Base-by-base conservation (phyloP, 2,113 vertebrate species). In the Ploceus nigricollis region DNA sequence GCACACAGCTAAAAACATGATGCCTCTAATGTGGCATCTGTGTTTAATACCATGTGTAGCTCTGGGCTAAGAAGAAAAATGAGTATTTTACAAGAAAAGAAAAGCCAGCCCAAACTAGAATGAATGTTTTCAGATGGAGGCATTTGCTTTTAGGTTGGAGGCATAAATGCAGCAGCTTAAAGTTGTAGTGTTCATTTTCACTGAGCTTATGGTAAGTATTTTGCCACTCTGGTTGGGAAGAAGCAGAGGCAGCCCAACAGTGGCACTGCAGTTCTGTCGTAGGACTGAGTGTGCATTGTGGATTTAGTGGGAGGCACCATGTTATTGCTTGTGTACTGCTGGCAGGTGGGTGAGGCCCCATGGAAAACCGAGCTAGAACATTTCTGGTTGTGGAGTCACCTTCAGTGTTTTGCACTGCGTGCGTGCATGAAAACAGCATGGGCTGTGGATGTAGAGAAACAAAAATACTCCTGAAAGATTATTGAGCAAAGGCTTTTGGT, bases 381-480 rank as follows among this genome's bases (percentile, higher is more conserved):
- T 37, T 72, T 31, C 73, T 78, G 18, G 12, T 65, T 5, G 1
- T 33, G 28, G 45, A 69, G 40, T 58, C 39, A 51, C 24, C 33
- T 69, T 91, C 57, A 35, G 45, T 51, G 37, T 50, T 89, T 50
- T 35, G 9, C 0, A 0, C 35, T 14, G 20, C 1, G 1, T 69
- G 14, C 0, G 0, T 25, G 19, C 8, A 2, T 27, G n/a, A 31
- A 63, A 54, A 68, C 31, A 57, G 39, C 0, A 1, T 42, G 45
- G 30, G 35, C 58, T 72, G 27, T 58, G 42, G 61, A 44, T 33
- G 35, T 0, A 56, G 45, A 80, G 44, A 63, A 92, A 86, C 13
- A 73, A 60, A 93, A 65, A 63, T 37, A 85, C 30, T 76, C 35
- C 65, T 57, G 64, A 39, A 95, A 63, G 31, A 58, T 90, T 61